Conservation (phyloP, 1,140 invertebrate genomes). For the Camponotus floridanus region DNA sequence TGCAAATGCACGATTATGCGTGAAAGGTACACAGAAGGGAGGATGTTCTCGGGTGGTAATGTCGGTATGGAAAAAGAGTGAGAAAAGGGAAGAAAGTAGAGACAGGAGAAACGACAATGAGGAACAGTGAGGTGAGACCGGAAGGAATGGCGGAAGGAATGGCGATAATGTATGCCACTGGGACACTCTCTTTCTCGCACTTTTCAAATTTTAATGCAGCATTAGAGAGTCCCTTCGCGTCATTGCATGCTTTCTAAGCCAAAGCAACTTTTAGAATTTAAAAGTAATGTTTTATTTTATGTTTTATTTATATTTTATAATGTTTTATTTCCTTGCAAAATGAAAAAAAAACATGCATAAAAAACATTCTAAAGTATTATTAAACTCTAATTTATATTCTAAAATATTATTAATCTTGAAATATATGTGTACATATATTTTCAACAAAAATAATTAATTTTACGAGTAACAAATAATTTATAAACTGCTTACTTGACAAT, state of each 20-base stretch:
- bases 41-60: slow-evolving; percentile 49
- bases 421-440: not conserved
- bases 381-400: too few species aligned
- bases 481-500: too few species aligned
- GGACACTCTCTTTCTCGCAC: slow-evolving; percentile 68
- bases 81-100: slow-evolving; percentile 41
- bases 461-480: too few species aligned
- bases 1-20: slow-evolving; percentile 85
- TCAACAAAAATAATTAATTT: not conserved
- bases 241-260: slow-evolving; percentile 24
- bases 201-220: slow-evolving; percentile 70
- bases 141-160: slow-evolving; percentile 70
- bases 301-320: too few species aligned
- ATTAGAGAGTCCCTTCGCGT: slow-evolving; percentile 54
- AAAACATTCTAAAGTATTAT: not conserved
- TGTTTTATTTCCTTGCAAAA: not conserved
- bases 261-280: slow-evolving; percentile 56
- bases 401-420: not conserved
- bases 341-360: not conserved
- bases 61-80: slow-evolving; percentile 48
- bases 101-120: slow-evolving; percentile 34
- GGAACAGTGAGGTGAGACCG: slow-evolving; percentile 38
- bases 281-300: too few species aligned
- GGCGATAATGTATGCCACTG: slow-evolving; percentile 79
- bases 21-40: slow-evolving; percentile 61